A percentile compares a stretch with the other conserved stretches of the same genome.
Evolutionary conservation across 2,797 vertebrate genomes (phyloP).

Genomic region (Pipistrellus nathusii): DNA sequence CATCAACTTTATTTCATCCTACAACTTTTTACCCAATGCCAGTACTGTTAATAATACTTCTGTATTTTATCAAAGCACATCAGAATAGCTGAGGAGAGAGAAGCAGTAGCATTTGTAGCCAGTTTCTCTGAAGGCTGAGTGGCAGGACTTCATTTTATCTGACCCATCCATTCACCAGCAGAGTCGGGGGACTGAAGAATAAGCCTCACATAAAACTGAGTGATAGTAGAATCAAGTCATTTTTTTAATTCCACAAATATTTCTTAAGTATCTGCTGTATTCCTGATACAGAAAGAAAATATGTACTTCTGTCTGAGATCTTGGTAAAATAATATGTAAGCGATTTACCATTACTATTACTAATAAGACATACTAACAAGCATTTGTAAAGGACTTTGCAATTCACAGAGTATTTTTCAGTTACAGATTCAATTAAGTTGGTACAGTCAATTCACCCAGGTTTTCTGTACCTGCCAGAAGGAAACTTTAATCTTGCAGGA

Average conservation of each 20-base stretch:
- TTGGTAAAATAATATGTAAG: not conserved
- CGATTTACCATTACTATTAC: not conserved
- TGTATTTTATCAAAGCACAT: not conserved
- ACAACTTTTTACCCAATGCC: not conserved
- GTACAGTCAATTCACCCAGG: not conserved
- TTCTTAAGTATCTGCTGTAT: not conserved
- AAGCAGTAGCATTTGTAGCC: not conserved
- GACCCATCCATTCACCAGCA: fast-evolving
- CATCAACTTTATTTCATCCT: not conserved
- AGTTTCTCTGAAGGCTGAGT: not conserved
- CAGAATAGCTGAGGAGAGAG: not conserved
- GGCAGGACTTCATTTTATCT: not conserved
- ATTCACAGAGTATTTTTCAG: not conserved
- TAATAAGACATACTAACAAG: not conserved
- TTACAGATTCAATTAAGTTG: not conserved
- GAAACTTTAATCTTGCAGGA: not conserved
- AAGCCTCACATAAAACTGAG: not conserved
- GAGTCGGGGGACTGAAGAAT: no score
- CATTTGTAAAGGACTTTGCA: not conserved
- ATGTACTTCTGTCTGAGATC: not conserved
- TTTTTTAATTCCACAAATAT: not conserved
- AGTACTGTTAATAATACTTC: not conserved
- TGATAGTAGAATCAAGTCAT: not conserved
- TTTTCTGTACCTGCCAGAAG: not conserved
- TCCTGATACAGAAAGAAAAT: not conserved